Conservation (phyloP, 2,797 vertebrate genomes). For the Aldrovandia affinis region DNA sequence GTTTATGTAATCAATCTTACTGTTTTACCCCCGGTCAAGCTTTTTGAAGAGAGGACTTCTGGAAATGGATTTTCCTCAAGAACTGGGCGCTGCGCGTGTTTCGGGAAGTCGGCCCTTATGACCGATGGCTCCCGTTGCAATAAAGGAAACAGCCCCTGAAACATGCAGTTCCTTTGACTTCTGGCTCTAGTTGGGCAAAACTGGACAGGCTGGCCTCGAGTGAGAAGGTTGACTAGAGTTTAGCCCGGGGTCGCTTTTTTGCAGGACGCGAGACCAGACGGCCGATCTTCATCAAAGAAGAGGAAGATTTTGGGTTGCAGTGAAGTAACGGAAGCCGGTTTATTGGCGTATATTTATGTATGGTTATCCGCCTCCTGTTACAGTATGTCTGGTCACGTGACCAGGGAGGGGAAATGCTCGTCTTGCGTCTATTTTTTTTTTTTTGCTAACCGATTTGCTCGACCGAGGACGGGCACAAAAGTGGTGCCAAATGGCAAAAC, state of each 20-base stretch:
- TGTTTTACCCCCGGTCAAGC: slow-evolving; percentile 46
- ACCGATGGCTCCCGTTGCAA: background rate
- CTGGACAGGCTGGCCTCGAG: slow-evolving; percentile 1
- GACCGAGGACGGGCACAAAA: background rate
- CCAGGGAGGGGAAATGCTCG: background rate
- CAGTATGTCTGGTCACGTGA: background rate
- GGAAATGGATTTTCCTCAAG: slow-evolving; percentile 26
- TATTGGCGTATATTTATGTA: background rate
- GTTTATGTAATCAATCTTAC: slow-evolving; percentile 47
- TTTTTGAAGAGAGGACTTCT: slow-evolving; percentile 39
- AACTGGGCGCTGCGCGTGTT: slow-evolving; percentile 50
- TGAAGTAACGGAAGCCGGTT: background rate
- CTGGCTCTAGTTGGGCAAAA: slow-evolving; percentile 54
- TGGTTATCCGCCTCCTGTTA: background rate
- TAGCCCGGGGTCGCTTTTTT: background rate
- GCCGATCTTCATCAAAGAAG: background rate
- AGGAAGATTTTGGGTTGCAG: background rate
- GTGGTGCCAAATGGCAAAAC: background rate
- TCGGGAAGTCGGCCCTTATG: background rate
- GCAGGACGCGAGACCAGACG: background rate
- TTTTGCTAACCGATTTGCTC: background rate
- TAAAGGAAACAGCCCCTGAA: background rate
- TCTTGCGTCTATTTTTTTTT: background rate
- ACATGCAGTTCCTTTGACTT: slow-evolving; percentile 40
- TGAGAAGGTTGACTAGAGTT: background rate